A percentile compares a stretch with the other conserved stretches of the same genome.
Evolutionary conservation across 1,140 invertebrate species (phyloP).

Genomic region (Dreissena polymorpha): DNA sequence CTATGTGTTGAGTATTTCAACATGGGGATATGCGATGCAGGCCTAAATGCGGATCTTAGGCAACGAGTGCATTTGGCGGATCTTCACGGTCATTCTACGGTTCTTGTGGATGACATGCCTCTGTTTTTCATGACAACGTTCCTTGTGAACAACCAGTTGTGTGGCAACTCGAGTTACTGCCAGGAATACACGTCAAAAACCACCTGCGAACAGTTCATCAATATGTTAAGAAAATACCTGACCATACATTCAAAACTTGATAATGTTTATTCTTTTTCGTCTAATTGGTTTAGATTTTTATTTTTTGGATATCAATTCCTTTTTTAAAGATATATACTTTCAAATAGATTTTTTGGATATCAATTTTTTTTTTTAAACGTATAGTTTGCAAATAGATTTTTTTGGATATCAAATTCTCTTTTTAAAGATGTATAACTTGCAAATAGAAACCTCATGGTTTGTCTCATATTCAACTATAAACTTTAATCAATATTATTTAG

Average conservation of each 20-base stretch:
- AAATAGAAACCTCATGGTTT: no score
- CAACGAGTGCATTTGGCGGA: slow-evolving; percentile 20
- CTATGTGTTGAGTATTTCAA: slow-evolving; percentile 42
- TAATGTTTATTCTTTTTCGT: not conserved
- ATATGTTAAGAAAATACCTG: slow-evolving; percentile 39
- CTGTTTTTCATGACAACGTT: slow-evolving; percentile 31
- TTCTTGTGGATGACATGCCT: slow-evolving; percentile 41
- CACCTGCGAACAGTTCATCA: slow-evolving; percentile 20
- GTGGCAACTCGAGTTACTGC: slow-evolving; percentile 45
- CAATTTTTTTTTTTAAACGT: no score
- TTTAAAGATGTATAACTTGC: no score
- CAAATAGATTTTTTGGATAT: no score
- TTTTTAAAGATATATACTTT: no score
- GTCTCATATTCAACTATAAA: no score
- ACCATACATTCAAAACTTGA: slow-evolving; percentile 25
- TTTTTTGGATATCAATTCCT: no score
- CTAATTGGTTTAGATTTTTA: no score
- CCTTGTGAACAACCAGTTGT: slow-evolving; percentile 15
- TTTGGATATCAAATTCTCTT: no score
- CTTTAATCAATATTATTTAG: no score
- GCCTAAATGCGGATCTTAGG: slow-evolving; percentile 16
- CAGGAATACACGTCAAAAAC: slow-evolving; percentile 13
- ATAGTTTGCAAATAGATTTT: no score
- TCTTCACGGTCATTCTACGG: slow-evolving; percentile 42
- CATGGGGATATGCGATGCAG: slow-evolving; percentile 38